Conservation (phyloP, 1,140 invertebrate species). For the Grapholita molesta region DNA sequence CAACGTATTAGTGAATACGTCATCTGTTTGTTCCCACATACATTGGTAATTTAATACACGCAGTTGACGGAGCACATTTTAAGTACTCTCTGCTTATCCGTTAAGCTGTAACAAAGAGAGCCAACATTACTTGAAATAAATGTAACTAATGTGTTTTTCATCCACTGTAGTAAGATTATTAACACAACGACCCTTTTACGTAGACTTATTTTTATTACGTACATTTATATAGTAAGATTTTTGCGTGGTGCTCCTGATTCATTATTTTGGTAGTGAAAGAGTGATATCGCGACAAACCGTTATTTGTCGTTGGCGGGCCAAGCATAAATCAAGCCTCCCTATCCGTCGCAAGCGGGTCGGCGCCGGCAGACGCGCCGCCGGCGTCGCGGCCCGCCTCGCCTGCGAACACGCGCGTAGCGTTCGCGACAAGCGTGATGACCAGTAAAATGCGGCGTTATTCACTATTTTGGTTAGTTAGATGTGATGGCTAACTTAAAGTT, state of each 20-base stretch:
- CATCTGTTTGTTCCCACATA: background rate
- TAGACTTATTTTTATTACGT: conserved; percentile 20
- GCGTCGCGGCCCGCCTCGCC: conserved; percentile 35
- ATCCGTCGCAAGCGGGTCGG: conserved; percentile 9
- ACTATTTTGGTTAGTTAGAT: too few relatives aligned
- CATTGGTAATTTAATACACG: background rate
- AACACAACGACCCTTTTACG: conserved; percentile 18
- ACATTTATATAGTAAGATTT: conserved; percentile 26
- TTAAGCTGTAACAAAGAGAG: background rate
- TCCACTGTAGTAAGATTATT: background rate
- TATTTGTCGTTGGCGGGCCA: conserved; percentile 63
- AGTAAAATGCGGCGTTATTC: too few relatives aligned
- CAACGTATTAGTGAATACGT: background rate
- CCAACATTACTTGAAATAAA: background rate
- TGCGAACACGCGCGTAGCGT: background rate
- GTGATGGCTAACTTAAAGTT: too few relatives aligned
- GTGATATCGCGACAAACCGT: conserved; percentile 65
- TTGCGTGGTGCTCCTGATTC: conserved; percentile 31
- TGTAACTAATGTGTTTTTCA: background rate
- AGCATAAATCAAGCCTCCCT: conserved; percentile 65
- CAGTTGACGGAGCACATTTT: background rate
- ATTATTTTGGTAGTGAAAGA: conserved; percentile 56
- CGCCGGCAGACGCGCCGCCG: conserved; percentile 50
- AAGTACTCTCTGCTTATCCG: background rate
- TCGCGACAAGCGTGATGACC: background rate